Conservation (phyloP, 2,113 vertebrate species). For the Paramisgurnus dabryanus region DNA sequence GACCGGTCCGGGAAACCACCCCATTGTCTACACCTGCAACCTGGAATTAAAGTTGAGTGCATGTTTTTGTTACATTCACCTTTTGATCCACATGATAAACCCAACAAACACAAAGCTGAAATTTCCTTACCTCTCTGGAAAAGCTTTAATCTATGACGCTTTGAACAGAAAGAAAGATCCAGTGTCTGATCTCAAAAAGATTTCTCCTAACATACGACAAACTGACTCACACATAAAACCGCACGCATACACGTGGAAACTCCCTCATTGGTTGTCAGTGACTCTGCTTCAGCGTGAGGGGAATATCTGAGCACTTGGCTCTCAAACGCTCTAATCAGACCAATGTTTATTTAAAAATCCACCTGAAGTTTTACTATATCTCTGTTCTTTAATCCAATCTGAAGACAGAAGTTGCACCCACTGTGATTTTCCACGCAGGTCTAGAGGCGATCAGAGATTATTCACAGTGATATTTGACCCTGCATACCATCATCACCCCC, state of each 20-base stretch:
- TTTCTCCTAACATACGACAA: constrained; percentile 59
- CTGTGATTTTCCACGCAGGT: constrained; percentile 81
- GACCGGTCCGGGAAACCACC: too few species aligned
- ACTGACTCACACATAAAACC: constrained; percentile 63
- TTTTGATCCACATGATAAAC: constrained; percentile 55
- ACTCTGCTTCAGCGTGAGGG: constrained; percentile 73
- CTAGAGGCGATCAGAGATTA: constrained; percentile 73
- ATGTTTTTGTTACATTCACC: constrained; percentile 12
- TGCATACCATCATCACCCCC: constrained; percentile 80
- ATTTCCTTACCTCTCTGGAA: constrained; percentile 69
- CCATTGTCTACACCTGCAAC: constrained; percentile 26
- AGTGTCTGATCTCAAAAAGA: constrained; percentile 66
- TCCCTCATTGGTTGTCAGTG: constrained; percentile 65
- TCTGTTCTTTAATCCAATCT: constrained; percentile 82
- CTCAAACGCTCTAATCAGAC: background rate
- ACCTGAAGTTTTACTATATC: constrained; percentile 49
- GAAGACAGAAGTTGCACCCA: constrained; percentile 75
- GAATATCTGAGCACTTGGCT: constrained; percentile 44
- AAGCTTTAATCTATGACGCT: constrained; percentile 73
- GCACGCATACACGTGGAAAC: constrained; percentile 71
- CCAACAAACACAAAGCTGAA: constrained; percentile 61
- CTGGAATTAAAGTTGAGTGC: background rate
- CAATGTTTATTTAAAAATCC: constrained; percentile 42
- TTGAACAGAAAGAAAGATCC: constrained; percentile 68
- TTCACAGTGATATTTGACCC: constrained; percentile 82